phyloP scores from a whole-genome alignment of 2,888 invertebrate genomes.

The Drosophila subquinaria region DNA sequence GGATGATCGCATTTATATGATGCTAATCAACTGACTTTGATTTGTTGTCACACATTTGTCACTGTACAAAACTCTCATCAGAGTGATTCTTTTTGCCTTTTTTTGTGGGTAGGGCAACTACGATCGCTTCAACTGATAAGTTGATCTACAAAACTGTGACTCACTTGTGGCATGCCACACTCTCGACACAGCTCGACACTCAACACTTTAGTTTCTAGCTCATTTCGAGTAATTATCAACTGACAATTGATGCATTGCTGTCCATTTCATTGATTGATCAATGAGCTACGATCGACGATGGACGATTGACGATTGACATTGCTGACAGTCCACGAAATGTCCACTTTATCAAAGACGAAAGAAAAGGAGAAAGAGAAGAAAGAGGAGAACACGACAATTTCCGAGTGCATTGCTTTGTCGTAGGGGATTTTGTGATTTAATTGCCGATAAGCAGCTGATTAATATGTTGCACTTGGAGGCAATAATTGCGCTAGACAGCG shows the following conservation, averaged over 20 bases:
- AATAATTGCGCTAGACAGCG: constrained; percentile 43
- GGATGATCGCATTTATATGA: constrained; percentile 37
- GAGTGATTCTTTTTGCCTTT: neutral
- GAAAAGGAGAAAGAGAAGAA: neutral
- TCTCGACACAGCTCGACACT: constrained; percentile 21
- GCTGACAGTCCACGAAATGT: constrained; percentile 48
- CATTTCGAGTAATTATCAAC: constrained; percentile 61
- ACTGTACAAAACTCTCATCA: constrained; percentile 66
- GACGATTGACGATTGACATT: constrained; percentile 21
- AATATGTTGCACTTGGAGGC: constrained; percentile 58
- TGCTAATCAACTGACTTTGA: constrained; percentile 64
- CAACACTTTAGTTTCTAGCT: constrained; percentile 65
- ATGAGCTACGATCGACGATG: constrained; percentile 9
- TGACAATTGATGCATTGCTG: constrained; percentile 65
- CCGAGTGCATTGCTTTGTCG: constrained; percentile 55
- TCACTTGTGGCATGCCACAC: constrained; percentile 40
- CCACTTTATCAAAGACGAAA: constrained; percentile 7
- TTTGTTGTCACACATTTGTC: constrained; percentile 80
- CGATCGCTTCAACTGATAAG: constrained; percentile 36
- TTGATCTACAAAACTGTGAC: constrained; percentile 61
- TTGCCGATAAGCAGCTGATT: constrained; percentile 66
- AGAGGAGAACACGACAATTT: constrained; percentile 5
- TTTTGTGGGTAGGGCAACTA: constrained; percentile 20
- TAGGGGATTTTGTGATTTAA: constrained; percentile 37
- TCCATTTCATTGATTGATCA: constrained; percentile 44